A percentile compares a stretch with the other conserved stretches of the same genome.
These are phyloP conservation scores for Mionectes macconnelli DNA, from an alignment of 2,113 vertebrate species.

Conservation along the genomic window DNA sequence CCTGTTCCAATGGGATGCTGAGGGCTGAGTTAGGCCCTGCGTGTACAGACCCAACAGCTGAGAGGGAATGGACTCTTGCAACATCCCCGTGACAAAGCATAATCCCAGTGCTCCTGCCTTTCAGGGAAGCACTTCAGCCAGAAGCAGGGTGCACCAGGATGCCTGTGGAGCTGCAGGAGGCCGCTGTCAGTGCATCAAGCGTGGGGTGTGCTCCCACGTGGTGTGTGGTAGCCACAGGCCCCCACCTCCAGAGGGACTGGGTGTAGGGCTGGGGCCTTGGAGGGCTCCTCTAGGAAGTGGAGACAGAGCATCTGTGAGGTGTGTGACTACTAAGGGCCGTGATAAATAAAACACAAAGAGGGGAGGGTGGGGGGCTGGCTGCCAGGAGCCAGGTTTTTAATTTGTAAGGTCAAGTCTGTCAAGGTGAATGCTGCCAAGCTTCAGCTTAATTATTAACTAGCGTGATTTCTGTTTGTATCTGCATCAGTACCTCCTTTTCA, in stretches of 20 bases:
- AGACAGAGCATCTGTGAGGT: background rate
- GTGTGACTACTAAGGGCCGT: background rate
- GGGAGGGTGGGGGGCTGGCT: background rate
- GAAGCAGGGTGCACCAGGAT: background rate
- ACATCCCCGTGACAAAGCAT: background rate
- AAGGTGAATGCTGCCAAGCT: conserved; percentile 59
- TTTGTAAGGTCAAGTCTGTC: conserved; percentile 54
- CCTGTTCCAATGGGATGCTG: background rate
- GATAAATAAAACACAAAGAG: background rate
- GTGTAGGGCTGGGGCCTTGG: background rate
- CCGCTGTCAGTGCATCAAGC: background rate
- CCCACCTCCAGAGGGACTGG: background rate
- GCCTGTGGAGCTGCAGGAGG: background rate
- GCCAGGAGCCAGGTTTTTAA: background rate
- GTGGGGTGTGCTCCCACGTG: accelerated
- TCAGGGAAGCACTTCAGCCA: background rate
- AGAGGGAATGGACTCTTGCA: background rate
- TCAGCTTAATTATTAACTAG: conserved; percentile 67
- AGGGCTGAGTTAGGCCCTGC: background rate
- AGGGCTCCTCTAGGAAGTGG: background rate
- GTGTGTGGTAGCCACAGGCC: background rate
- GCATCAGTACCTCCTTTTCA: conserved; percentile 39
- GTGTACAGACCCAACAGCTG: background rate
- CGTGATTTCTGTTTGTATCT: conserved; percentile 58
- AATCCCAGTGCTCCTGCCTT: background rate